Conservation (phyloP, 2,888 invertebrate species). For the Catocala nupta region DNA sequence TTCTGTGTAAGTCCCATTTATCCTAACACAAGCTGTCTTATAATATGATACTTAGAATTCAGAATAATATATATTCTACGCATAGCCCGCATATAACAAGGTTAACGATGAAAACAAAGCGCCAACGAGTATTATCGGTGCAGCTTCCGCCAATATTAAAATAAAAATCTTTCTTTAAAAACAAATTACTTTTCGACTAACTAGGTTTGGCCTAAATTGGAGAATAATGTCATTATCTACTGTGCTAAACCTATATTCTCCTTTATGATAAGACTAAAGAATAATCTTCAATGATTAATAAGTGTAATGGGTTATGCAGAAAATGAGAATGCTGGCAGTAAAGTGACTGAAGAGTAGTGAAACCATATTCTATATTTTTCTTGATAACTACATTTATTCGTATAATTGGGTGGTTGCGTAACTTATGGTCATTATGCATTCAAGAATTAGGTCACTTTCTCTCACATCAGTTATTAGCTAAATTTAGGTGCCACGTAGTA, state of each 20-base stretch:
- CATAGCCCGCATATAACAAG: background rate
- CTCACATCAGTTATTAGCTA: too few relatives aligned
- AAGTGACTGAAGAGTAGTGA: too few relatives aligned
- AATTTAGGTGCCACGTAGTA: too few relatives aligned
- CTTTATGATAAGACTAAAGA: background rate
- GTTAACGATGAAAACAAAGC: background rate
- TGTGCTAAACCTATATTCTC: background rate
- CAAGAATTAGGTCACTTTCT: too few relatives aligned
- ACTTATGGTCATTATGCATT: too few relatives aligned
- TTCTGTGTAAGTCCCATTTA: too few relatives aligned
- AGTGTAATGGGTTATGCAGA: slow-evolving; percentile 1
- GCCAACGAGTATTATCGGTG: slow-evolving; percentile 1
- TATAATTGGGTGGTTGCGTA: too few relatives aligned
- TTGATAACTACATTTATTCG: too few relatives aligned
- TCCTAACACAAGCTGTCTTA: too few relatives aligned
- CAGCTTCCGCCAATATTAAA: slow-evolving; percentile 6
- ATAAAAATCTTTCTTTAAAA: slow-evolving; percentile 1
- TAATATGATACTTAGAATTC: background rate
- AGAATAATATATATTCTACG: background rate
- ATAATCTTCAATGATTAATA: background rate
- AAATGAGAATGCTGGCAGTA: background rate
- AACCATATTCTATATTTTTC: background rate
- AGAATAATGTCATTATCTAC: slow-evolving; percentile 6
- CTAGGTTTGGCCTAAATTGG: slow-evolving; percentile 2
- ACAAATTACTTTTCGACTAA: slow-evolving; percentile 3